Percentiles rank a stretch among this genome's conserved stretches.
phyloP scores from a whole-genome alignment of 35 echinoderm and acorn worm species.

The Acanthaster planci region DNA sequence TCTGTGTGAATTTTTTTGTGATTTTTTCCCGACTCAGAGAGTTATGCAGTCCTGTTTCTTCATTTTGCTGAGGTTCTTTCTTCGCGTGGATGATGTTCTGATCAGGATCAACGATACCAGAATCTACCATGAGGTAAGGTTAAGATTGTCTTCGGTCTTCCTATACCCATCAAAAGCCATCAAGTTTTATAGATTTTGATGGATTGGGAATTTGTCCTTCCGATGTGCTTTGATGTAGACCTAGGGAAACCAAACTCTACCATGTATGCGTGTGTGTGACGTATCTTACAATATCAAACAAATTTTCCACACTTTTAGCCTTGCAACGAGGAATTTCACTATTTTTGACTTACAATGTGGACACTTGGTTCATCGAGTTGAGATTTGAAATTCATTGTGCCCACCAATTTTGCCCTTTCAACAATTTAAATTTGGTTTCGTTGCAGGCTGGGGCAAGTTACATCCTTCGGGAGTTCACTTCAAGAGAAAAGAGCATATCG shows the following conservation, averaged over 20 bases:
- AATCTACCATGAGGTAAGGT: slow-evolving; percentile 89
- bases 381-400: background rate
- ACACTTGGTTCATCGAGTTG: background rate
- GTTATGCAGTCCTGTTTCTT: slow-evolving; percentile 99
- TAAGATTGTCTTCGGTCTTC: too few species aligned
- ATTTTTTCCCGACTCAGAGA: slow-evolving; percentile 59
- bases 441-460: slow-evolving; percentile 80
- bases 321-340: background rate
- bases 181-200: too few species aligned
- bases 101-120: slow-evolving; percentile 95
- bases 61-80: slow-evolving; percentile 85
- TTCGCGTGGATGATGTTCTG: slow-evolving; percentile 92
- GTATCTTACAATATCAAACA: too few species aligned
- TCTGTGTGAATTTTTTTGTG: slow-evolving; percentile 4
- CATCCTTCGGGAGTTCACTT: slow-evolving; percentile 85
- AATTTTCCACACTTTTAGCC: too few species aligned
- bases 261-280: too few species aligned
- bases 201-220: too few species aligned
- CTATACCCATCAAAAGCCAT: too few species aligned
- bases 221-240: too few species aligned
- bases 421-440: slow-evolving; percentile 8
- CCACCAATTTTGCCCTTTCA: background rate
- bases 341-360: background rate
- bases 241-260: too few species aligned
- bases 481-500: slow-evolving; percentile 78